A percentile compares a stretch with the other conserved stretches of the same genome.
Conservation (phyloP, 1,140 invertebrate species). For the Eupeodes corollae region DNA sequence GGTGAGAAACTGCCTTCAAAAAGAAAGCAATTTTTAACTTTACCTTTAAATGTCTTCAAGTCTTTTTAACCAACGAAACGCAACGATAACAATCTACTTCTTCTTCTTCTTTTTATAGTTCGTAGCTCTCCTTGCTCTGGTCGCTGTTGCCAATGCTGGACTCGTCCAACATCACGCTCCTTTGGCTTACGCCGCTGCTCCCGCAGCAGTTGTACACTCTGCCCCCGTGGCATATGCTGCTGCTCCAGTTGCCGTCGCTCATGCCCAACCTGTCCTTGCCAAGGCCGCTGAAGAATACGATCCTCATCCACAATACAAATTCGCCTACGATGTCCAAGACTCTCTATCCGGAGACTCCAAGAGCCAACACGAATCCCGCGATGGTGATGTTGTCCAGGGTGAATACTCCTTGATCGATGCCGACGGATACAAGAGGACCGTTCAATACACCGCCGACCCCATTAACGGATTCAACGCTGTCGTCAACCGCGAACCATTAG, state of each 20-base stretch:
- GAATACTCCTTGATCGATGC: constrained; percentile 49
- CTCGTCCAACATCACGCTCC: too few relatives aligned
- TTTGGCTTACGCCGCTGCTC: not conserved
- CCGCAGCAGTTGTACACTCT: constrained; percentile 20
- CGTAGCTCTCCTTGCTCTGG: too few relatives aligned
- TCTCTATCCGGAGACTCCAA: constrained; percentile 57
- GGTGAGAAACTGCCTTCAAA: too few relatives aligned
- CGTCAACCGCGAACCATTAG: constrained; percentile 30
- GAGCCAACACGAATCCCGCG: constrained; percentile 44
- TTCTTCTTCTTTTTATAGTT: too few relatives aligned
- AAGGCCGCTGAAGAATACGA: constrained; percentile 28
- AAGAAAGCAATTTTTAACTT: too few relatives aligned
- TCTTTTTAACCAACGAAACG: too few relatives aligned
- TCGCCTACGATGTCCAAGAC: constrained; percentile 58
- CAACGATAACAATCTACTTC: too few relatives aligned
- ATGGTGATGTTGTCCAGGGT: constrained; percentile 50
- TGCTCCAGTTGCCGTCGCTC: constrained; percentile 2
- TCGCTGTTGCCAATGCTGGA: too few relatives aligned
- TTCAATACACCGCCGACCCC: constrained; percentile 37
- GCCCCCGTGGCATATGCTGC: constrained; percentile 13
- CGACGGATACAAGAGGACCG: constrained; percentile 43
- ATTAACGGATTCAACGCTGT: constrained; percentile 37
- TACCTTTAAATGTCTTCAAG: too few relatives aligned
- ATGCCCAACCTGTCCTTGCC: constrained; percentile 16
- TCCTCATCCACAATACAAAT: constrained; percentile 41